Percentiles rank a stretch among this genome's conserved stretches.
Conservation (phyloP, 2,888 invertebrate species). For the Pristionchus arcanus region DNA sequence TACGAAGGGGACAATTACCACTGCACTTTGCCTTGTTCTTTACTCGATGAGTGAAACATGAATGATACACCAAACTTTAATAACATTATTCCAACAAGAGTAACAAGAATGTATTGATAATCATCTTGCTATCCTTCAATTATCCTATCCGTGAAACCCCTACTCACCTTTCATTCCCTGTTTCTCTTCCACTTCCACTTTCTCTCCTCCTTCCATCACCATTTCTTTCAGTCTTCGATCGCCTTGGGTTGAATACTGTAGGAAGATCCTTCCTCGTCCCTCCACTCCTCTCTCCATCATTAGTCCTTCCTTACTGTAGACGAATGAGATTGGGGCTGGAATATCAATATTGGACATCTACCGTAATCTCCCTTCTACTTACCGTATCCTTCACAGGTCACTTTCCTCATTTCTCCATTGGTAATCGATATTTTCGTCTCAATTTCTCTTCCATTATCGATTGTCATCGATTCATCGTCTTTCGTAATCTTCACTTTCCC, state of each 20-base stretch:
- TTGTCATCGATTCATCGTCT: neutral
- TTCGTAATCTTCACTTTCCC: neutral
- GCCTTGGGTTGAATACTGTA: constrained; percentile 15
- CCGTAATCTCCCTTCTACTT: constrained; percentile 57
- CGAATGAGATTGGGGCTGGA: constrained; percentile 60
- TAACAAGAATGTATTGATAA: neutral
- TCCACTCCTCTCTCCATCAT: constrained; percentile 58
- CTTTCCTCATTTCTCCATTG: constrained; percentile 44
- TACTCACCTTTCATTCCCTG: constrained; percentile 12
- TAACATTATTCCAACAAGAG: neutral
- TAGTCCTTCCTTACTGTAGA: constrained; percentile 60
- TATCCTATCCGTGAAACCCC: neutral
- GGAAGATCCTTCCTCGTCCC: constrained; percentile 5
- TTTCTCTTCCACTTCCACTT: constrained; percentile 41
- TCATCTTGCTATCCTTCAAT: neutral
- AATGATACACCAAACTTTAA: neutral
- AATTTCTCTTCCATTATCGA: constrained; percentile 25
- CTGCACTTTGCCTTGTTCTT: neutral
- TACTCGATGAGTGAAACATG: neutral
- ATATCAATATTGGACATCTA: constrained; percentile 42
- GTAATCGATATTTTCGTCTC: neutral
- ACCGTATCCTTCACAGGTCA: constrained; percentile 60
- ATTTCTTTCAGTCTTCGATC: neutral
- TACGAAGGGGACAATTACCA: too few species aligned
- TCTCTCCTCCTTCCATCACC: constrained; percentile 36